Conservation (phyloP, 2,888 invertebrate species). For the Lycophotia porphyrea region DNA sequence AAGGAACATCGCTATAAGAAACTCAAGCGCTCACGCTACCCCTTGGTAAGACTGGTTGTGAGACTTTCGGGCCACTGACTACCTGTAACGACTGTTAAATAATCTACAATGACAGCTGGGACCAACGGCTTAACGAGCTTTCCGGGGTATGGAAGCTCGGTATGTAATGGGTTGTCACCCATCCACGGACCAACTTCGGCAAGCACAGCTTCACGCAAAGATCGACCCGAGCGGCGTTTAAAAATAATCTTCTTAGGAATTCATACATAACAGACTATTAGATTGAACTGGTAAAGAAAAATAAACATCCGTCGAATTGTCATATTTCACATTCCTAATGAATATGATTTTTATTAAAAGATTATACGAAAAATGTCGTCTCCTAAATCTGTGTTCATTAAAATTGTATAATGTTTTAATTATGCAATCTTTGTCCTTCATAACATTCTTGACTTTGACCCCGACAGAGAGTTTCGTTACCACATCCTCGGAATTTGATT, state of each 20-base stretch:
- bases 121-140: no score
- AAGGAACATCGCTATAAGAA: no score
- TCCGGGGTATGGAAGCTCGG: no score
- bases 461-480: background rate
- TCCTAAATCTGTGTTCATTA: background rate
- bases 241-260: background rate
- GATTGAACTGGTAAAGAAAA: background rate
- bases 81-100: no score
- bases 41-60: no score
- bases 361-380: slow-evolving; percentile 42
- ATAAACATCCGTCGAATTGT: background rate
- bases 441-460: slow-evolving; percentile 61
- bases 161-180: no score
- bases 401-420: slow-evolving; percentile 26
- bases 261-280: background rate
- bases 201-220: no score
- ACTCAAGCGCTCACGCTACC: no score
- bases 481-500: slow-evolving; percentile 25
- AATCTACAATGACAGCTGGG: no score
- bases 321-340: background rate
- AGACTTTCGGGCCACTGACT: no score
- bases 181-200: no score
- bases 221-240: background rate
- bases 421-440: slow-evolving; percentile 57
- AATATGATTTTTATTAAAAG: slow-evolving; percentile 5